These are phyloP conservation scores for Anticlea derivata DNA, from an alignment of 2,888 invertebrate species.

Conservation along the genomic window DNA sequence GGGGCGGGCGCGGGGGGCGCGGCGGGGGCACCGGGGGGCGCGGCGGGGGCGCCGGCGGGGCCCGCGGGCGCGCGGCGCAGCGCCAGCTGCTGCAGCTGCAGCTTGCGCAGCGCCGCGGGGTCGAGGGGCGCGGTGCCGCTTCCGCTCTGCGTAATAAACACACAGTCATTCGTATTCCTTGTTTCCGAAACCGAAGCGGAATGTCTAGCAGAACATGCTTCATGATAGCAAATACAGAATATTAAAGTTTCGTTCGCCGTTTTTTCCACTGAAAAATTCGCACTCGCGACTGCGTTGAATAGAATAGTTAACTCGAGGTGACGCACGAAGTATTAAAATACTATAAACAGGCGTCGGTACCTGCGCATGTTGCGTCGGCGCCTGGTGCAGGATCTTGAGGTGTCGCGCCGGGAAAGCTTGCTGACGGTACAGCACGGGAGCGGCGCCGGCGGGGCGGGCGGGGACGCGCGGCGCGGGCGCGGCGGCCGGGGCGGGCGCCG, in stretches of 20 bases:
- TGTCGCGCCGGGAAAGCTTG: conserved; percentile 76
- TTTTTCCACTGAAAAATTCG: no score
- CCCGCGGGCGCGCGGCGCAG: conserved; percentile 48
- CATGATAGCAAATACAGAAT: no score
- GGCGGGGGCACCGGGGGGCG: conserved; percentile 27
- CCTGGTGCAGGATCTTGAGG: conserved; percentile 76
- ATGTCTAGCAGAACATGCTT: no score
- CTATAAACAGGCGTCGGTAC: neutral
- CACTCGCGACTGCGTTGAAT: no score
- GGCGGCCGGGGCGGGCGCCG: conserved; percentile 70
- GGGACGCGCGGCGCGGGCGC: conserved; percentile 54
- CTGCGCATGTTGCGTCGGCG: conserved; percentile 54
- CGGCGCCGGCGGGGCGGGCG: conserved; percentile 45
- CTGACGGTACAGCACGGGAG: conserved; percentile 84
- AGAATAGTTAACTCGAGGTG: no score
- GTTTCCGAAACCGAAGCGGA: no score
- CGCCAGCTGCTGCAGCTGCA: conserved; percentile 58
- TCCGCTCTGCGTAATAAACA: conserved; percentile 8
- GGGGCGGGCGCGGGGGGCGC: conserved; percentile 40
- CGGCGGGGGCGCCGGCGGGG: conserved; percentile 30
- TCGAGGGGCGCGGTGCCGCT: conserved; percentile 56
- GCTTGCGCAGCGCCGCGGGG: conserved; percentile 53
- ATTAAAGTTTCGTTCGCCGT: no score
- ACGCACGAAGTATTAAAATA: no score
- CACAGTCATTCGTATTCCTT: no score